Evolutionary conservation across 2,113 vertebrate species (phyloP).

Genomic region (Sebastes schlegelii): DNA sequence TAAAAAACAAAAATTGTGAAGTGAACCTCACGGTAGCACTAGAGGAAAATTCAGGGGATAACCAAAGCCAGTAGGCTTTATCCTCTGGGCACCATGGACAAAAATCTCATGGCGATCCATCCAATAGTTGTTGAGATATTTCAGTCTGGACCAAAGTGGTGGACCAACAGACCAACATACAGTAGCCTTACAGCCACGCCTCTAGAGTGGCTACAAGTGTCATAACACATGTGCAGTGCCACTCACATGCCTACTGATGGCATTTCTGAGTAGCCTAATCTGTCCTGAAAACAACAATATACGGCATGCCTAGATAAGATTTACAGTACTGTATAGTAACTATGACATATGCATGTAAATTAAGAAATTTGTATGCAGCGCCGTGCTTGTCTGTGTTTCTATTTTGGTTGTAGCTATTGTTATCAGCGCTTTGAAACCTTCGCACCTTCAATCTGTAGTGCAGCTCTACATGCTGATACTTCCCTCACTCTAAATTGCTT

Average conservation of each 20-base stretch:
- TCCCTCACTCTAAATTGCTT: constrained; percentile 32
- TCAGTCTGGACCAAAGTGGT: too few relatives aligned
- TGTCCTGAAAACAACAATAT: neutral
- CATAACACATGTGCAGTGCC: too few relatives aligned
- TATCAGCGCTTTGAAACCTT: constrained; percentile 24
- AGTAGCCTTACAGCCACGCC: too few relatives aligned
- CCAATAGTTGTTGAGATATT: too few relatives aligned
- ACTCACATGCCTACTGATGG: neutral
- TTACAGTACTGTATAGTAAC: neutral
- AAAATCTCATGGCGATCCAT: too few relatives aligned
- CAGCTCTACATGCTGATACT: constrained; percentile 8
- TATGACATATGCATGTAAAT: neutral
- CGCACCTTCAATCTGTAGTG: constrained; percentile 20
- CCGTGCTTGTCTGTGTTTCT: constrained; percentile 21
- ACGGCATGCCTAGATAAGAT: neutral
- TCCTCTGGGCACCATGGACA: neutral
- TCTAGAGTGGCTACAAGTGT: too few relatives aligned
- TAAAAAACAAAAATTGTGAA: neutral
- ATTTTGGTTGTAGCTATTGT: constrained; percentile 24
- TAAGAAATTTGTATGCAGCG: constrained; percentile 32
- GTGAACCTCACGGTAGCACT: too few relatives aligned
- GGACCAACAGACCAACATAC: too few relatives aligned
- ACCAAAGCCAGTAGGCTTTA: neutral
- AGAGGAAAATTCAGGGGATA: too few relatives aligned
- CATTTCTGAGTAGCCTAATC: neutral